Base-by-base conservation (phyloP, 2,113 vertebrate species). In the Mesembrinibis cayennensis region DNA sequence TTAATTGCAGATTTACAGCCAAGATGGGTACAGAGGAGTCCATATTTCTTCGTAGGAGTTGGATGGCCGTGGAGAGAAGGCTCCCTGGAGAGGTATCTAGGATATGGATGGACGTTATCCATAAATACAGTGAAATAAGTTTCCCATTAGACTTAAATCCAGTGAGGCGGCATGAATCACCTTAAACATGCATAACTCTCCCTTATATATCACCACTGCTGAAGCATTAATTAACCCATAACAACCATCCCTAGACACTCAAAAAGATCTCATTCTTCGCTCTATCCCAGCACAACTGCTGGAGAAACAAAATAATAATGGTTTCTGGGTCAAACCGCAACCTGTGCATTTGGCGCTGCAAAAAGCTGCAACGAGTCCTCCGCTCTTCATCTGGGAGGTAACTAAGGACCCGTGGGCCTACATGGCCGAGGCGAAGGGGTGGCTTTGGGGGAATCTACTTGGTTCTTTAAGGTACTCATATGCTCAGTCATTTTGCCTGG, bases 101-200 rank as follows among this genome's bases (percentile, higher is more conserved):
- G 76, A 78, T 93, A 69, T 93, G 88, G 82, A 95, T 81, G 86
- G 97, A 90, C 67, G 0, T 96, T 92, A 81, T 59, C 63, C 92
- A 96, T 95, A 97, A 97, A 96, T 86, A 93, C 63, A 87, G 55
- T 45, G 88, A 94, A 97, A 95, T 97, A 97, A 93, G 74, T 59
- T 97, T 59, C 94, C 80, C 92, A 96, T 97, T 95, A 95, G 95
- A 94, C 90, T 89, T 42, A 83, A 95, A 94, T 92, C 92, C 93
- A 90, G 90, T 12, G 85, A 95, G 94, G 88, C 27, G 0, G n/a
- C 88, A 95, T 96, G 88, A 94, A 96, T 97, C 94, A 97, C 76
- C 79, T 94, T 81, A 94, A 86, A 96, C n/a, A 76, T 40, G 95
- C 80, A 44, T 89, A 97, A 92, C 85, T 97, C 84, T 83, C 34